Conservation (phyloP, 1,140 invertebrate species). For the Araneus ventricosus region DNA sequence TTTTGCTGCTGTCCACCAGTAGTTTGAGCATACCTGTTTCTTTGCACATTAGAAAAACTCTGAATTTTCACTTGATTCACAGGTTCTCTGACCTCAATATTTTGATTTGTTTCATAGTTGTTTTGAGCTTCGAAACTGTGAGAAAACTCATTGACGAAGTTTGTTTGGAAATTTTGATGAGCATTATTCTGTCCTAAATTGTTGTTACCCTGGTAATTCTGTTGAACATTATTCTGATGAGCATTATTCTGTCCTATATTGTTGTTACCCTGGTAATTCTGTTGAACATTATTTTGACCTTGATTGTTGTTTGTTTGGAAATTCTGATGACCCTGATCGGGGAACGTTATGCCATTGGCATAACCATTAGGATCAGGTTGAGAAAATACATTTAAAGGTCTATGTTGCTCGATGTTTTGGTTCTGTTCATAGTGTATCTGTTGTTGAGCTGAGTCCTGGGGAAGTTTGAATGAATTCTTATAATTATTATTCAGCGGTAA, state of each 20-base stretch:
- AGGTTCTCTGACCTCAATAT: constrained; percentile 43
- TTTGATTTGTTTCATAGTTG: neutral
- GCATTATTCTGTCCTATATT: neutral
- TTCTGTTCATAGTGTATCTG: constrained; percentile 42
- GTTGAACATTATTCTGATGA: neutral
- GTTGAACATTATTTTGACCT: constrained; percentile 1
- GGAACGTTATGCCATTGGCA: constrained; percentile 12
- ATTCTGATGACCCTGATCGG: constrained; percentile 8
- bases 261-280: neutral
- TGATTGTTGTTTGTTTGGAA: constrained; percentile 22
- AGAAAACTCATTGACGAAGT: neutral
- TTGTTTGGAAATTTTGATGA: neutral
- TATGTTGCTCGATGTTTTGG: neutral
- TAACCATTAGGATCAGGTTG: constrained; percentile 45
- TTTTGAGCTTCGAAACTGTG: neutral
- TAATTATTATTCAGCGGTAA: neutral
- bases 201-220: too few species aligned
- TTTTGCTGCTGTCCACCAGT: constrained; percentile 1
- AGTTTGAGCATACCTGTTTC: neutral
- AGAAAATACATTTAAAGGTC: constrained; percentile 20
- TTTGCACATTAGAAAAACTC: constrained; percentile 28
- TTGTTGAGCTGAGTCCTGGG: neutral
- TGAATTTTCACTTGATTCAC: neutral
- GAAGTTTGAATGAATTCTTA: neutral
- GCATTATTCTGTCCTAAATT: neutral